Evolutionary conservation across 2,113 vertebrate genomes (phyloP), one percentile per base, ranked within the genome.

Genomic region (Amphiprion ocellaris): DNA sequence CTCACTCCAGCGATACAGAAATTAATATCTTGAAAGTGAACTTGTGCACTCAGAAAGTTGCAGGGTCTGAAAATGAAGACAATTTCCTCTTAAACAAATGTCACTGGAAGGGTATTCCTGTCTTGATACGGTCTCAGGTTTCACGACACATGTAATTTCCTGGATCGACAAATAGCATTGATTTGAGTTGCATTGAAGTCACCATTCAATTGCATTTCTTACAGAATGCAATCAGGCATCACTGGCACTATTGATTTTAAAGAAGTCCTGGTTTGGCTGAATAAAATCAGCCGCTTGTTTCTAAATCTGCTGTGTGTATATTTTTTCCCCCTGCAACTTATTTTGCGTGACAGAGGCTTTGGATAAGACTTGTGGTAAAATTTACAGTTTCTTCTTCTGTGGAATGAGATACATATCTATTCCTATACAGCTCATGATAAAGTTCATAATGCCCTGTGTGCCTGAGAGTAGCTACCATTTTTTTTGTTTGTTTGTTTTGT

Each of bases 141-240:
- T 92, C 83, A 90, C 85, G 72, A 92, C 90, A 90, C 84, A 90
- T 92, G 91, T 92, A 86, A 92, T 94, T 94, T 94, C 92, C 93
- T 93, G 91, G 91, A 93, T 93, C 83, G 91, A 92, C 87, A 86
- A 91, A 89, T 89, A 79, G 81, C 86, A 94, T 93, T 90, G 92
- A 94, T 93, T 92, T 81, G 74, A 90, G 86, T 83, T 92, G 86
- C 87, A 91, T 87, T 90, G 90, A 93, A 93, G 91, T 92, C 91
- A 89, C 90, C 86, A 86, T 92, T 92, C 87, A 92, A 92, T 93
- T 91, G 91, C 85, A 88, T 88, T 91, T 87, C 83, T 89, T 77
- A 74, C 84, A 88, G 83, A 92, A 86, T 89, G 87, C 92, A 93
- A 93, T 92, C 90, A 92, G 82, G 92, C 89, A 65, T 93, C 92